These are phyloP conservation scores for Gambusia yucatana DNA, from an alignment of 2,797 vertebrate species.

Conservation along the genomic window DNA sequence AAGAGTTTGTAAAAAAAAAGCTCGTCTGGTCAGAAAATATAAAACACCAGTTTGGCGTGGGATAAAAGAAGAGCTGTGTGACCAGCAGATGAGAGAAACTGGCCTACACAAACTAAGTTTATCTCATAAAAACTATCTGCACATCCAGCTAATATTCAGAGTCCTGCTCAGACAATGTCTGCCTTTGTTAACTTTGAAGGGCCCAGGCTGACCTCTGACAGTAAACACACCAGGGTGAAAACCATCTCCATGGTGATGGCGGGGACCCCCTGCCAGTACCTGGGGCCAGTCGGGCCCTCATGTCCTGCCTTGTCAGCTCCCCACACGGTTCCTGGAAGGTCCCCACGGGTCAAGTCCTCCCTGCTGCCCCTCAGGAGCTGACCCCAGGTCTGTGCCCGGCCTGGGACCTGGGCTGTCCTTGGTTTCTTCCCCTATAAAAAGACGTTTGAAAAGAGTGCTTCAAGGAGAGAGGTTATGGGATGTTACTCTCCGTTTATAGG, in stretches of 20 bases:
- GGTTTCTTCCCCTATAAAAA: slow-evolving; percentile 70
- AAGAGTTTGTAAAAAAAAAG: neutral
- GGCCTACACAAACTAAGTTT: slow-evolving; percentile 23
- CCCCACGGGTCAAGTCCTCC: slow-evolving; percentile 48
- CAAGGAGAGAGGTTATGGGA: slow-evolving; percentile 57
- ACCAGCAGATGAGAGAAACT: slow-evolving; percentile 8
- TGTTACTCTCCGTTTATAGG: slow-evolving; percentile 62
- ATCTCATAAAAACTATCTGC: slow-evolving; percentile 41
- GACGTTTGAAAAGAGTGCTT: slow-evolving; percentile 54
- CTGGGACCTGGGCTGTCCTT: slow-evolving; percentile 54
- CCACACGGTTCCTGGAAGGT: slow-evolving; percentile 62
- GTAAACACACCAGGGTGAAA: slow-evolving; percentile 73
- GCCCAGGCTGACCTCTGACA: slow-evolving; percentile 69
- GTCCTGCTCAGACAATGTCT: slow-evolving; percentile 54
- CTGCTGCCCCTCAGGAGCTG: slow-evolving; percentile 57
- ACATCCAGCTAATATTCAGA: slow-evolving; percentile 57
- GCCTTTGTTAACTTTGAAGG: slow-evolving; percentile 67
- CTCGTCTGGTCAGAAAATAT: neutral
- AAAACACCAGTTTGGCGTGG: neutral
- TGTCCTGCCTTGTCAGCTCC: slow-evolving; percentile 65
- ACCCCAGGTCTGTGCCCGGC: slow-evolving; percentile 61
- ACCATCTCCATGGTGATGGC: slow-evolving; percentile 63
- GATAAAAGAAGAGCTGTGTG: neutral
- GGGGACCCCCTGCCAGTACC: slow-evolving; percentile 64
- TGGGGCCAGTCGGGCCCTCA: slow-evolving; percentile 63